Base-by-base conservation (phyloP, 2,888 invertebrate species). In the Tanypteryx hageni region DNA sequence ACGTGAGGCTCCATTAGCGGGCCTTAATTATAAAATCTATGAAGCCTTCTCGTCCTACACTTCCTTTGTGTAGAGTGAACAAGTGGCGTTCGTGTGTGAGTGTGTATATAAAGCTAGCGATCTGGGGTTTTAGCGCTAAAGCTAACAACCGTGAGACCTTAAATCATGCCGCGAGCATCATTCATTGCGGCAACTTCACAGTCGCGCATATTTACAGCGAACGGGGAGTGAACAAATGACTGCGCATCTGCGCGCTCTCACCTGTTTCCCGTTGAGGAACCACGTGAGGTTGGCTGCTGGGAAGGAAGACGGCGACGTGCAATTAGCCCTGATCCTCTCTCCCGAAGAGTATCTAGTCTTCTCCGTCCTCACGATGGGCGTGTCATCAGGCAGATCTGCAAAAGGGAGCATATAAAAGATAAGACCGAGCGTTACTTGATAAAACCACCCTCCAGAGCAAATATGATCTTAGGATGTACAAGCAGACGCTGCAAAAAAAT, bases 241-340 rank as follows among this genome's bases (percentile, higher is more conserved):
- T 27, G 68, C 22, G 64, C 61, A 92, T 94, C 68, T 68, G 27
- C 27, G 76, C 13, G 76, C 76, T 76, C 94, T 94, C 94, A 95
- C 96, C 94, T 97, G 97, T 94, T 98, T 97, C 56, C 98, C 98
- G 95, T 98, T 98, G 95, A 98, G 97, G 96, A 97, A 97, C 98
- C 98, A 98, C 93, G 97, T 97, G 92, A 98, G 96, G 94, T 97
- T 96, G 93, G 98, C 98, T 16, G 98, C 97, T 9, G 98, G 98
- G 94, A 97, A 97, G 83, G 98, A 98, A 93, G 97, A 96, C n/a
- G 97, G 97, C 64, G 98, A 98, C 9, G 98, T 98, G 95, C 98
- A 98, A 95, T 98, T 98, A 93, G 98, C 97, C 93, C 97, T 96
- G 61, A 98, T 98, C 91, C 96, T 96, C 94, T 98, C 98, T 16